Base-by-base conservation (phyloP, 1,140 invertebrate species). In the Plodia interpunctella region DNA sequence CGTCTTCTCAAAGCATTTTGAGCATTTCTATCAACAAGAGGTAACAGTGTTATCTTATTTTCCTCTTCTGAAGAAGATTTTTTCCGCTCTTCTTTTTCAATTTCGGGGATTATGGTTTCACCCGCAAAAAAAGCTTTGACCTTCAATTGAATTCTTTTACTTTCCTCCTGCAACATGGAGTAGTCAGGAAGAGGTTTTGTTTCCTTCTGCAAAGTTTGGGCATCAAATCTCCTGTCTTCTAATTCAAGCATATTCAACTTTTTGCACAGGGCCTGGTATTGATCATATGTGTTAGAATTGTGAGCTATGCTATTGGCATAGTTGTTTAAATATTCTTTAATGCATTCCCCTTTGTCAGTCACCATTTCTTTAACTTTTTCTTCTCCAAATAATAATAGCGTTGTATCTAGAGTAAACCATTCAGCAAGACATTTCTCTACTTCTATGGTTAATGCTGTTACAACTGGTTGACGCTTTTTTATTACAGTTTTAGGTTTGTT, bases 391-490 rank as follows among this genome's bases (percentile, higher is more conserved):
- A 93, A 62, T 67, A 91, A 91, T 8, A 91, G 70, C 57, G 91
- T 73, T 2, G 91, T 91, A 55, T 93, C 92, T 17, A 93, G 65
- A n/a, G 90, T 91, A 61, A 92, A 87, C 92, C 92, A 93, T 76
- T 92, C 90, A 13, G 88, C 78, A 19, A 93, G 62, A 74, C 86
- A 90, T 74, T 91, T 90, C 73, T 91, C 91, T 32, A 93, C 84
- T 66, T 90, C 78, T 60, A 89, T 80, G 20, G 79, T 80, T 49
- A 86, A 67, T 15, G 65, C 64, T 2, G 75, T 77, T 21, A 85
- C 70, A n/a, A 73, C 67, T n/a, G 72, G 75, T 57, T 78, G 74
- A 21, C 84, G 80, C 57, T 77, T 85, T 30, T 74, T 55, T 60
- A 49, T 53, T 8, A 57, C 3, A 21, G 68, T 76, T 62, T 80